A percentile compares a stretch with the other conserved stretches of the same genome.
phyloP scores from a whole-genome alignment of 1,140 invertebrate genomes.

The Zaprionus capensis region DNA sequence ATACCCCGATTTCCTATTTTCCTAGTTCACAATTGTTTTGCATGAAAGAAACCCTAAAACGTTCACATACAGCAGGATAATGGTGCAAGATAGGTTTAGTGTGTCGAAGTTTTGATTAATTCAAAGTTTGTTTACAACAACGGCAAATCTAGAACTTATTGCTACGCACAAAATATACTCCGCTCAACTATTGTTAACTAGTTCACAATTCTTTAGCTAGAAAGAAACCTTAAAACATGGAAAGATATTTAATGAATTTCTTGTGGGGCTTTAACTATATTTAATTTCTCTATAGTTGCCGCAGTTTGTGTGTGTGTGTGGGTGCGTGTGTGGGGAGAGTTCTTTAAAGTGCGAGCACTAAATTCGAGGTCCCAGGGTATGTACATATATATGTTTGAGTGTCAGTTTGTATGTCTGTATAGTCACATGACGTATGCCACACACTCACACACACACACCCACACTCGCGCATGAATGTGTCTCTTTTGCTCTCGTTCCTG shows the following conservation, averaged over 20 bases:
- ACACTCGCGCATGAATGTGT: background rate
- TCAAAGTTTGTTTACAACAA: background rate
- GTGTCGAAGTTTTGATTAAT: background rate
- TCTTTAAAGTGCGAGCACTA: background rate
- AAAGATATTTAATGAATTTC: background rate
- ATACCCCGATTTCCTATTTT: too few species aligned
- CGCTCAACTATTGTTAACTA: background rate
- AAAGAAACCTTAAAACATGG: too few species aligned
- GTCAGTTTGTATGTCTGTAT: background rate
- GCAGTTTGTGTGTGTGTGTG: too few species aligned
- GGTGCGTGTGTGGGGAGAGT: background rate
- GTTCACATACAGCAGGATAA: too few species aligned
- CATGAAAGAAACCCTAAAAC: too few species aligned
- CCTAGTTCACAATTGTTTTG: too few species aligned
- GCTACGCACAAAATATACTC: background rate
- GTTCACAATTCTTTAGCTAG: background rate
- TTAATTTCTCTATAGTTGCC: background rate
- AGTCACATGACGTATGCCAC: background rate
- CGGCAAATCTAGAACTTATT: background rate
- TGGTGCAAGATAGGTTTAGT: background rate
- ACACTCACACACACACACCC: background rate
- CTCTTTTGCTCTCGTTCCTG: background rate
- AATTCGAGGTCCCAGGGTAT: background rate
- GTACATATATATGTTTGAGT: background rate
- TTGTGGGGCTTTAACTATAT: background rate